These are phyloP conservation scores for Rhopilema esculentum DNA, from an alignment of 30 jellyfish, hydroid and myxozoan species.

Conservation along the genomic window DNA sequence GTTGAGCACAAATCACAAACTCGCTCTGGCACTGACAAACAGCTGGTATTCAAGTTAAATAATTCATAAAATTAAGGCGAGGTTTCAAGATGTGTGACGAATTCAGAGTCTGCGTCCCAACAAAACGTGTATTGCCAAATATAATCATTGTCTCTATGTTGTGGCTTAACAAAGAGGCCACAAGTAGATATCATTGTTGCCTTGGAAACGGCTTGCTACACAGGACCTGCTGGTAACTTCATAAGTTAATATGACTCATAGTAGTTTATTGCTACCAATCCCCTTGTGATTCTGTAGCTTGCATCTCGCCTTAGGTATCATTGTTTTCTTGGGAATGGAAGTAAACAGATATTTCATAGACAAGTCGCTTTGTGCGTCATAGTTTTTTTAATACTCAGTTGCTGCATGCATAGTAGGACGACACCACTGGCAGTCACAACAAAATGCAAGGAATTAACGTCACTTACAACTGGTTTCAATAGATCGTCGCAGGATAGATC, in stretches of 20 bases:
- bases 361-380: neutral
- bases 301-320: too few species aligned
- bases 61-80: neutral
- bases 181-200: constrained; percentile 27
- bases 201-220: constrained; percentile 18
- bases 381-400: too few species aligned
- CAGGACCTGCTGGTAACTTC: constrained; percentile 11
- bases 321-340: too few species aligned
- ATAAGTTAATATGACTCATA: constrained; percentile 5
- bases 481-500: neutral
- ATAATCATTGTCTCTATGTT: neutral
- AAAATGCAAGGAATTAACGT: neutral
- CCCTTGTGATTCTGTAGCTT: neutral
- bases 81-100: neutral
- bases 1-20: neutral
- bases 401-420: too few species aligned
- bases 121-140: neutral
- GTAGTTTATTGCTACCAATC: neutral
- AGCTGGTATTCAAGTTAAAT: neutral
- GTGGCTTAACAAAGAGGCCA: constrained; percentile 32
- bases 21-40: neutral
- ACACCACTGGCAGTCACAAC: too few species aligned
- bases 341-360: neutral
- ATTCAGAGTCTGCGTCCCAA: neutral
- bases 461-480: neutral